Conservation (phyloP, 1,140 invertebrate genomes). For the Nautilus pompilius region DNA sequence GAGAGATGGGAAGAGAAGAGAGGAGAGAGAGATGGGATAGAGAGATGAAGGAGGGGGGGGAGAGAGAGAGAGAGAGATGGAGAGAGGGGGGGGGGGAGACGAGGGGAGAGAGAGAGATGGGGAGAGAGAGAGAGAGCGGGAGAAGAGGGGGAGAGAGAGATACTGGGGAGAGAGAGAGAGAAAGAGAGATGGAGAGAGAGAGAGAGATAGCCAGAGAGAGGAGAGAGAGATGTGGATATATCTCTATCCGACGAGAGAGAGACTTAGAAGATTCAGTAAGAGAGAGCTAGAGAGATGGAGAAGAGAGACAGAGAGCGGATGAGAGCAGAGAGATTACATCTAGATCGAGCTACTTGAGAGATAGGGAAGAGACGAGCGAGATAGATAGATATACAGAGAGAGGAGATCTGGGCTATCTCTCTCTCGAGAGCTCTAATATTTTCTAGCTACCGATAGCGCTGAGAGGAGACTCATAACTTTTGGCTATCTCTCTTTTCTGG, state of each 20-base stretch:
- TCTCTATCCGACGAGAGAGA: background rate
- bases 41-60: background rate
- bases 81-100: background rate
- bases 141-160: background rate
- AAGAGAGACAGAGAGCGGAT: slow-evolving; percentile 2
- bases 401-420: background rate
- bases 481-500: background rate
- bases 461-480: background rate
- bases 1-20: background rate
- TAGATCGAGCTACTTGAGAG: no score
- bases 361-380: background rate
- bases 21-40: background rate
- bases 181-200: background rate
- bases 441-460: background rate
- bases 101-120: background rate
- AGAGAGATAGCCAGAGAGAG: background rate
- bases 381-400: slow-evolving; percentile 3
- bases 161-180: background rate
- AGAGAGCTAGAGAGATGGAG: background rate
- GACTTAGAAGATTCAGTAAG: background rate
- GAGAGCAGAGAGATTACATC: no score
- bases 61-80: background rate
- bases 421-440: no score
- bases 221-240: background rate
- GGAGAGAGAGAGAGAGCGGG: background rate